These are phyloP conservation scores for Onychomys torridus DNA, from an alignment of 2,797 vertebrate genomes.

Conservation along the genomic window DNA sequence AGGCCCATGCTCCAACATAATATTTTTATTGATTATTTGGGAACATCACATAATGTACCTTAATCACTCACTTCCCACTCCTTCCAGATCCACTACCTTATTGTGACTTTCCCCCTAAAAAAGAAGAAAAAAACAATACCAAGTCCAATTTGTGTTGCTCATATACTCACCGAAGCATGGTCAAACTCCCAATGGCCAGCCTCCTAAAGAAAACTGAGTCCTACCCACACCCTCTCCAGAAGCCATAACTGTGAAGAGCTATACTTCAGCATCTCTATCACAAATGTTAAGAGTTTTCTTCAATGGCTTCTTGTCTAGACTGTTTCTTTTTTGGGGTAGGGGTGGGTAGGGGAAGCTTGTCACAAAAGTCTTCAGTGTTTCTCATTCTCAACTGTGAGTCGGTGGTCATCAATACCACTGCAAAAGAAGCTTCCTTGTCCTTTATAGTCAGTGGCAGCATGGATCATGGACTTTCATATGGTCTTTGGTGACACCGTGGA, in stretches of 20 bases:
- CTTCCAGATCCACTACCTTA: not conserved
- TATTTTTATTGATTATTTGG: not conserved
- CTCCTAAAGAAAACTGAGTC: not conserved
- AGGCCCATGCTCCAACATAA: constrained; percentile 71
- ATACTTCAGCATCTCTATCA: not conserved
- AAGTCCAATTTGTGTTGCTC: not conserved
- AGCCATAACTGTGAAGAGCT: not conserved
- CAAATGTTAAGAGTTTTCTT: not conserved
- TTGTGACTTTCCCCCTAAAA: not conserved
- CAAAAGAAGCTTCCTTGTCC: not conserved
- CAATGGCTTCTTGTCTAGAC: not conserved
- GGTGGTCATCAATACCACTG: not conserved
- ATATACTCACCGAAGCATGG: not conserved
- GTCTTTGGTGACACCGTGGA: not conserved
- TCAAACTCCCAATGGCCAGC: not conserved
- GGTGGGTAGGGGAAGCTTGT: not conserved
- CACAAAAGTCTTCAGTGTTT: not conserved
- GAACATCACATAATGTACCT: not conserved
- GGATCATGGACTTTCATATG: not conserved
- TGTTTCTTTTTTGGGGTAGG: not conserved
- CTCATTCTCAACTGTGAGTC: not conserved
- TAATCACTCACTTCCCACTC: not conserved
- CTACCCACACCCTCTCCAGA: not conserved
- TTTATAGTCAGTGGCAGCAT: not conserved
- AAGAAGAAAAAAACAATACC: not conserved